A percentile compares a stretch with the other conserved stretches of the same genome.
Evolutionary conservation across 2,113 vertebrate species (phyloP).

Genomic region (Benitochromis conjunctus): DNA sequence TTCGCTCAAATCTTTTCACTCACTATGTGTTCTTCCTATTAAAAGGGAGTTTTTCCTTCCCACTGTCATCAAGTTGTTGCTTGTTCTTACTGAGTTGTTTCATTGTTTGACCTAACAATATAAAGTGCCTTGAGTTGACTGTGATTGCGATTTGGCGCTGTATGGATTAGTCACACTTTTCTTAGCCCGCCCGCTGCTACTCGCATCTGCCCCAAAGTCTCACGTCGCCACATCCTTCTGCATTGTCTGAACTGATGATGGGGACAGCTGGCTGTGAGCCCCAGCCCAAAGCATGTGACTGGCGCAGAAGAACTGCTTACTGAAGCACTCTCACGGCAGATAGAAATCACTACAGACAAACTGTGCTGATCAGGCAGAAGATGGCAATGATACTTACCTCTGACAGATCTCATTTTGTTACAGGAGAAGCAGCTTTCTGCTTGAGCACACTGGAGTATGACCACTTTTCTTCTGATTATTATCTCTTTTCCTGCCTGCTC

Average conservation of each 20-base stretch:
- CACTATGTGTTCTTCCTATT: not conserved
- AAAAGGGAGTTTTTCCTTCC: not conserved
- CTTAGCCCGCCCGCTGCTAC: not conserved
- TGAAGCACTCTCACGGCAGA: slow-evolving; percentile 39
- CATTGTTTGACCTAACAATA: not conserved
- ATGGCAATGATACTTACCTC: slow-evolving; percentile 21
- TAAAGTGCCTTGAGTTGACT: not conserved
- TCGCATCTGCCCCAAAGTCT: slow-evolving; percentile 22
- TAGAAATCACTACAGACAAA: slow-evolving; percentile 51
- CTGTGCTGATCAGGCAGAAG: slow-evolving; percentile 39
- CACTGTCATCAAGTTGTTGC: not conserved
- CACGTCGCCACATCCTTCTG: slow-evolving; percentile 17
- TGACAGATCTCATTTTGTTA: slow-evolving; percentile 23
- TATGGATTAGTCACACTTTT: not conserved
- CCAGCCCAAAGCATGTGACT: slow-evolving; percentile 50
- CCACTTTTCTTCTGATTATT: not conserved
- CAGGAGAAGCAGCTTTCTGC: not conserved
- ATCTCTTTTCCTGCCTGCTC: not conserved
- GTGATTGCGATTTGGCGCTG: not conserved
- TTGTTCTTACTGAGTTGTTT: not conserved
- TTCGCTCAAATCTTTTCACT: not conserved
- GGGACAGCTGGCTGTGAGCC: slow-evolving; percentile 46
- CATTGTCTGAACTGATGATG: slow-evolving; percentile 47
- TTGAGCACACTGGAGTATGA: not conserved
- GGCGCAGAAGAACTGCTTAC: slow-evolving; percentile 60